Conservation (phyloP, 2,797 vertebrate genomes). For the Sebastes itinus region DNA sequence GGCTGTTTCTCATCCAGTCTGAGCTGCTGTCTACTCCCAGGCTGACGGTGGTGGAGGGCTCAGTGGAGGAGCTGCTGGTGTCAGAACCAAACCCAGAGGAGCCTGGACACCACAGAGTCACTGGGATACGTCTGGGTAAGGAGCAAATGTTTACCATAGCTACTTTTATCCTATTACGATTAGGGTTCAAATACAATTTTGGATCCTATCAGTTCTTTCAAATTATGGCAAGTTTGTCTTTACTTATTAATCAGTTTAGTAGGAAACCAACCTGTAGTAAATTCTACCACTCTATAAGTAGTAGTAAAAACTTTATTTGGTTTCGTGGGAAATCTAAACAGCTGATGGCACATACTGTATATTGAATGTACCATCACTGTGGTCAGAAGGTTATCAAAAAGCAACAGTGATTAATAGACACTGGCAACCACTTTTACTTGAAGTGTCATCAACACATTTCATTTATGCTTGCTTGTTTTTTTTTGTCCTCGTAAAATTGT, state of each 20-base stretch:
- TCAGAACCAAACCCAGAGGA: conserved; percentile 78
- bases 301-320: not conserved
- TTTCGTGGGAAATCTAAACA: not conserved
- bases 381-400: not conserved
- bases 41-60: conserved; percentile 88
- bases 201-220: not conserved
- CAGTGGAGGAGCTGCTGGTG: conserved; percentile 92
- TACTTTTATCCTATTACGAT: not conserved
- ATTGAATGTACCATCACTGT: not conserved
- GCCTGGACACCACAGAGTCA: conserved; percentile 84
- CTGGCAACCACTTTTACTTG: not conserved
- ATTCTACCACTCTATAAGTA: not conserved
- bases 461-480: not conserved
- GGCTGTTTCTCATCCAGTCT: conserved; percentile 73
- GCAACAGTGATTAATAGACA: not conserved
- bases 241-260: not conserved
- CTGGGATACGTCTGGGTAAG: conserved; percentile 88
- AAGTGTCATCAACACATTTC: not conserved
- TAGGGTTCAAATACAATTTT: not conserved
- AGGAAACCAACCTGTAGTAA: not conserved
- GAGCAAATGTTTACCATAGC: not conserved
- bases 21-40: conserved; percentile 89
- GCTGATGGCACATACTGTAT: not conserved
- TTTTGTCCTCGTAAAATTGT: not conserved
- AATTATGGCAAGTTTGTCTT: not conserved